Percentiles rank a stretch among this genome's conserved stretches.
Conservation (phyloP, 2,888 invertebrate genomes). For the Antheraea yamamai region DNA sequence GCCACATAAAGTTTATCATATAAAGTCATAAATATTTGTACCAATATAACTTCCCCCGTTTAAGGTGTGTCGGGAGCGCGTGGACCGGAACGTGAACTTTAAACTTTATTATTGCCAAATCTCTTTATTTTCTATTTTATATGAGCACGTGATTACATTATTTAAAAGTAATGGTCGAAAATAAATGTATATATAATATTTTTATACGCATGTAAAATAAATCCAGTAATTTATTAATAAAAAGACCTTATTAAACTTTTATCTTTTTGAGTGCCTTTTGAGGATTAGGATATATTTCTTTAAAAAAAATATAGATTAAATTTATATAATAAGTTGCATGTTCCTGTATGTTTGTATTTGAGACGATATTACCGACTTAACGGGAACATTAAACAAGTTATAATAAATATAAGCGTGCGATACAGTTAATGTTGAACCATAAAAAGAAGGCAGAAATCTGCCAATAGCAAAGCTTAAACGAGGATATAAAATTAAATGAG, state of each 20-base stretch:
- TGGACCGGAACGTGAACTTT: slow-evolving; percentile 48
- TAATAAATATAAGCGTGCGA: slow-evolving; percentile 65
- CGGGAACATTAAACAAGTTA: slow-evolving; percentile 58
- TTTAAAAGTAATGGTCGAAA: background rate
- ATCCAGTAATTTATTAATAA: too few relatives aligned
- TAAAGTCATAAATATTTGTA: slow-evolving; percentile 73
- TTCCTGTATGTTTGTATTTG: slow-evolving; percentile 41
- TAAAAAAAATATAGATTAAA: slow-evolving; percentile 16
- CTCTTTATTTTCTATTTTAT: slow-evolving; percentile 27
- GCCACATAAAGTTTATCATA: slow-evolving; percentile 75
- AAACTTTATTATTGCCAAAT: slow-evolving; percentile 39
- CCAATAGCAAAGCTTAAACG: slow-evolving; percentile 79
- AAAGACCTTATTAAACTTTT: background rate
- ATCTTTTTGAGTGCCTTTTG: background rate
- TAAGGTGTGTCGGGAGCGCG: slow-evolving; percentile 44
- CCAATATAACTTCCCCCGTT: slow-evolving; percentile 60
- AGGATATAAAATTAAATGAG: slow-evolving; percentile 80
- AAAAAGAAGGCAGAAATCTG: slow-evolving; percentile 75
- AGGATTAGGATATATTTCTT: background rate
- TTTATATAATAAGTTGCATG: slow-evolving; percentile 24
- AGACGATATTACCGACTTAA: slow-evolving; percentile 49
- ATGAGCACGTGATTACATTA: slow-evolving; percentile 6
- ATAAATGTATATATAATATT: background rate
- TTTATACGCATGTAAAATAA: background rate
- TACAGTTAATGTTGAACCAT: slow-evolving; percentile 72